Conservation (phyloP, 2,113 vertebrate species). For the Anarhynchus alexandrinus region DNA sequence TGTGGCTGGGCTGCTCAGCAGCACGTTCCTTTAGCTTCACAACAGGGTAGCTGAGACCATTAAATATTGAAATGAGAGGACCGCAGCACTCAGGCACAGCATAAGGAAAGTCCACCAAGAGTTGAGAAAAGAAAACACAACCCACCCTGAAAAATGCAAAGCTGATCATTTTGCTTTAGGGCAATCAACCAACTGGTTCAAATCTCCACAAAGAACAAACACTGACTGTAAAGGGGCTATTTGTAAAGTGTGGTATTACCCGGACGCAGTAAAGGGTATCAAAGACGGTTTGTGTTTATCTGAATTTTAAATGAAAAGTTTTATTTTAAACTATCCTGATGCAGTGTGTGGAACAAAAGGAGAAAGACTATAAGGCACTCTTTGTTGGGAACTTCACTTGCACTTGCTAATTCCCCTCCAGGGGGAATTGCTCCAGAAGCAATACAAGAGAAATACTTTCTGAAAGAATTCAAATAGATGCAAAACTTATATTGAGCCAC, state of each 20-base stretch:
- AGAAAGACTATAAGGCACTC: background rate
- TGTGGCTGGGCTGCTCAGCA: background rate
- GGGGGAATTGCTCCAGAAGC: background rate
- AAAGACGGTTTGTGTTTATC: background rate
- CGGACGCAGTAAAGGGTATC: background rate
- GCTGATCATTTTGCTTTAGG: background rate
- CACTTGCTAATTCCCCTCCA: background rate
- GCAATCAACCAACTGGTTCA: background rate
- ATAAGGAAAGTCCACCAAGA: background rate
- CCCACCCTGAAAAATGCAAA: background rate
- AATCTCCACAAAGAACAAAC: background rate
- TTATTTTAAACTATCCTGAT: background rate
- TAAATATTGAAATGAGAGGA: background rate
- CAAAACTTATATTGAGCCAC: background rate
- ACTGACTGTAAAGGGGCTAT: too few relatives aligned
- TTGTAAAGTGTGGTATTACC: background rate
- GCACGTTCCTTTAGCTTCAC: background rate
- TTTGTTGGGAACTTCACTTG: background rate
- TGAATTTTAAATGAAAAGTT: background rate
- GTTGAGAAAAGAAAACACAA: background rate
- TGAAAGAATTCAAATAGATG: background rate
- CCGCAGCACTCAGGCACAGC: background rate
- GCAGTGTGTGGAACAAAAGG: background rate
- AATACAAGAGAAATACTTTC: background rate
- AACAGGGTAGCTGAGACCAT: background rate